These are phyloP conservation scores for Psammodynastes pulverulentus DNA, from an alignment of 2,113 vertebrate genomes.

Conservation along the genomic window DNA sequence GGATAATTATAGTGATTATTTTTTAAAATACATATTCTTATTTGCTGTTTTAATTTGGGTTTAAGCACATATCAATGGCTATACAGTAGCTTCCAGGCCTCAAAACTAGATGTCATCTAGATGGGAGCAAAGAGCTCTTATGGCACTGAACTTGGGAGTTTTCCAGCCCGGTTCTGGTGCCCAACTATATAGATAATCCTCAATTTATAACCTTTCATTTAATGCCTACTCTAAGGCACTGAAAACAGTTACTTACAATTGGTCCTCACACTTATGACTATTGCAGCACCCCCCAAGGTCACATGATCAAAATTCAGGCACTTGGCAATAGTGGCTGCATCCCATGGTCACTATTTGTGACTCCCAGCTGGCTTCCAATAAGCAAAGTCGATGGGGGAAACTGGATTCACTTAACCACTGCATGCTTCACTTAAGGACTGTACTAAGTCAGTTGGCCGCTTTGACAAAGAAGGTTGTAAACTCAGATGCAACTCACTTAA, in stretches of 20 bases:
- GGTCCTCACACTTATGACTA: background rate
- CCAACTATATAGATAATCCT: background rate
- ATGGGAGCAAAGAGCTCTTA: background rate
- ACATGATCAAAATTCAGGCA: background rate
- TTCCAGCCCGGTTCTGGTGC: background rate
- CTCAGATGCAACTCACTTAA: background rate
- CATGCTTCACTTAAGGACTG: too few species aligned
- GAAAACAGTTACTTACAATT: background rate
- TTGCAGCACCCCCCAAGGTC: background rate
- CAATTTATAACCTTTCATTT: background rate
- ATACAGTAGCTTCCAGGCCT: background rate
- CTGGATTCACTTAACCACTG: background rate
- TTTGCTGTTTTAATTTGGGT: background rate
- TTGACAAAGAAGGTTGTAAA: background rate
- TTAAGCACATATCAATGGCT: background rate
- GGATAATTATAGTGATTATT: background rate
- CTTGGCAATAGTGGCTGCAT: background rate
- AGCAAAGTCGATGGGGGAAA: background rate
- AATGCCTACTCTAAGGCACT: background rate
- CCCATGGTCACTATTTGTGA: background rate
- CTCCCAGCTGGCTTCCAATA: background rate
- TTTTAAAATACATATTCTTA: background rate
- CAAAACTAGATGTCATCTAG: background rate
- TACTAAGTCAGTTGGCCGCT: background rate
- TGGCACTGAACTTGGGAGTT: background rate